A percentile compares a stretch with the other conserved stretches of the same genome.
These are phyloP conservation scores for Dermolepida albohirtum DNA, from an alignment of 2,888 invertebrate species.

Conservation along the genomic window DNA sequence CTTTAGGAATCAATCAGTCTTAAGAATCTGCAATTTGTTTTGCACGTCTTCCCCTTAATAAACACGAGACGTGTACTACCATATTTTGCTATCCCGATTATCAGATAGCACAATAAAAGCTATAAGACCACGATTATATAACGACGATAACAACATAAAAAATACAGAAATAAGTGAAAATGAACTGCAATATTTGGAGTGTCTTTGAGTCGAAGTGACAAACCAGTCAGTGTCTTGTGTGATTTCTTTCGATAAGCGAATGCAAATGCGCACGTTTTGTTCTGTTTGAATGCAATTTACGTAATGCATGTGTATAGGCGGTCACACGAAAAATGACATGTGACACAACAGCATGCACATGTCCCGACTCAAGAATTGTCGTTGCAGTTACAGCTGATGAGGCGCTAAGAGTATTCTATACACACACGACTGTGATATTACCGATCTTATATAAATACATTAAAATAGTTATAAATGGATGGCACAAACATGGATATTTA, in stretches of 20 bases:
- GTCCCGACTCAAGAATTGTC: background rate
- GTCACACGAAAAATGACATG: constrained; percentile 34
- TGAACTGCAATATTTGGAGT: constrained; percentile 19
- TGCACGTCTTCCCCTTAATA: constrained; percentile 43
- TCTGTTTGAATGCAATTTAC: no score
- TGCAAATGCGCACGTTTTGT: background rate
- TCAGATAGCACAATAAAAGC: constrained; percentile 10
- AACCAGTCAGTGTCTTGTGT: no score
- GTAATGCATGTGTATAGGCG: constrained; percentile 33
- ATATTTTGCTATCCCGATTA: constrained; percentile 40
- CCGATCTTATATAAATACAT: constrained; percentile 55
- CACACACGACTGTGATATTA: constrained; percentile 64
- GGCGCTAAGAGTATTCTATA: constrained; percentile 64
- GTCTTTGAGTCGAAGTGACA: background rate
- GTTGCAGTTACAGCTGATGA: constrained; percentile 42
- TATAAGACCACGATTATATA: constrained; percentile 1
- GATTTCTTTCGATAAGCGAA: background rate
- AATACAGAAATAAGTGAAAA: constrained; percentile 4
- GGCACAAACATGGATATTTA: constrained; percentile 48
- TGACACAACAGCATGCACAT: constrained; percentile 22
- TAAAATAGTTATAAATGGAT: constrained; percentile 54
- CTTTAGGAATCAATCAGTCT: constrained; percentile 45
- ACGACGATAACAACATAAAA: constrained; percentile 3
- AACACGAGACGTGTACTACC: constrained; percentile 1
- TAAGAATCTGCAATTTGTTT: constrained; percentile 47